Evolutionary conservation across 2,113 vertebrate species (phyloP).

Genomic region (Alectura lathami): DNA sequence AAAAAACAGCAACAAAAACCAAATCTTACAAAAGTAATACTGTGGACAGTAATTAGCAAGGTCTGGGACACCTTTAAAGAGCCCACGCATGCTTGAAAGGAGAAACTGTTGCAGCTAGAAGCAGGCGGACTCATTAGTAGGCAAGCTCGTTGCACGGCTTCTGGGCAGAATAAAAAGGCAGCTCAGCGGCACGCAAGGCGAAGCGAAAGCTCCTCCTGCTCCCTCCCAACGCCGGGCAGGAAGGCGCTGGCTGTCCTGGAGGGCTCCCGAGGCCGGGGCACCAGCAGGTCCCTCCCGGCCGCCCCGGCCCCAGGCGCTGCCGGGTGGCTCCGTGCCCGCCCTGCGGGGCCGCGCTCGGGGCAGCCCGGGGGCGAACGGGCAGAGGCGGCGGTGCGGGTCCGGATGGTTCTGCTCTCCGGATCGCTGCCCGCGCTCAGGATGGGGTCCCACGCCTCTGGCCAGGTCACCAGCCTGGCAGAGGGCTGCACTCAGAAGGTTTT

Average conservation of each 20-base stretch:
- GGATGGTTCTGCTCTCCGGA: not conserved
- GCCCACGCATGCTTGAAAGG: not conserved
- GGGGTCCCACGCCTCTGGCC: not conserved
- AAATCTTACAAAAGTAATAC: not conserved
- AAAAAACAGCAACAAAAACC: not conserved
- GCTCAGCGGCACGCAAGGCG: not conserved
- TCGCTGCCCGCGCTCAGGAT: not conserved
- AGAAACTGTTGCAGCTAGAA: not conserved
- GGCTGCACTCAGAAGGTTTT: not conserved
- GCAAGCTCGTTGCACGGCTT: not conserved
- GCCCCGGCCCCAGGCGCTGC: not conserved
- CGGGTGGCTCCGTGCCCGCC: not conserved
- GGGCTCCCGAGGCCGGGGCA: not conserved
- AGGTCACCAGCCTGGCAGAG: not conserved
- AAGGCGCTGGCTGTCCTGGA: not conserved
- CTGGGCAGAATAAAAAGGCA: constrained; percentile 22
- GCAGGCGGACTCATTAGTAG: not conserved
- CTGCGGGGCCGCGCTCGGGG: not conserved
- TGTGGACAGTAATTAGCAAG: constrained; percentile 1
- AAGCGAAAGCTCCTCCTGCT: not conserved
- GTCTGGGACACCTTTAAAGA: constrained; percentile 1
- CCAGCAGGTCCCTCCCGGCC: not conserved
- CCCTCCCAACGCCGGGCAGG: not conserved
- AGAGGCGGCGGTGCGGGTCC: not conserved
- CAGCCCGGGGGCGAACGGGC: not conserved